Percentiles rank a stretch among this genome's conserved stretches.
These are phyloP conservation scores for Salarias fasciatus DNA, from an alignment of 2,797 vertebrate species.

Conservation along the genomic window DNA sequence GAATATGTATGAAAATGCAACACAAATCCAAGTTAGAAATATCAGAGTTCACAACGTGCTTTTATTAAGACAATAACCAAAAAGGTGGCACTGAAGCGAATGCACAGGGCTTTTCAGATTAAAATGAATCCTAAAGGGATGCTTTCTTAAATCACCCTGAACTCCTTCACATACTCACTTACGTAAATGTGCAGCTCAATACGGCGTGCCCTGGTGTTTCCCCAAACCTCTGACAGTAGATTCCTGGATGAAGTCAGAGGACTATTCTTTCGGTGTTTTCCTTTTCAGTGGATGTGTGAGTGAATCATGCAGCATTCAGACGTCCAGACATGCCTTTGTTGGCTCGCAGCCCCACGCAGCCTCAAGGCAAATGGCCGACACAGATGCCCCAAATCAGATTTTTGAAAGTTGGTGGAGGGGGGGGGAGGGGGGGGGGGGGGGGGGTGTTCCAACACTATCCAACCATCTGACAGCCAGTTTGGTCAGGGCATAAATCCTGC, in stretches of 20 bases:
- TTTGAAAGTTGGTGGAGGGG: neutral
- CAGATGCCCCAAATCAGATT: conserved; percentile 12
- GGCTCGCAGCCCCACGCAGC: conserved; percentile 39
- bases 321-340: conserved; percentile 60
- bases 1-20: too few species aligned
- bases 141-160: too few species aligned
- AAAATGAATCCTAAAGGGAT: too few species aligned
- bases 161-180: neutral
- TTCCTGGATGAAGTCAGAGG: conserved; percentile 34
- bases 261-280: conserved; percentile 61
- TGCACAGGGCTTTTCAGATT: too few species aligned
- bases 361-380: conserved; percentile 32
- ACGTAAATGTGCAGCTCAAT: neutral
- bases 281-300: conserved; percentile 31
- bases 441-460: conserved; percentile 8
- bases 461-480: neutral
- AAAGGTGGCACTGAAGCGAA: too few species aligned
- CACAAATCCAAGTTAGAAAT: too few species aligned
- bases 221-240: conserved; percentile 29
- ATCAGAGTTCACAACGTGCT: too few species aligned
- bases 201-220: too few species aligned
- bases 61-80: too few species aligned
- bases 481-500: conserved; percentile 3
- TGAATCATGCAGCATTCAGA: conserved; percentile 67
- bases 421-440: conserved; percentile 2